Evolutionary conservation across 2,113 vertebrate species (phyloP).

Genomic region (Cavia porcellus): DNA sequence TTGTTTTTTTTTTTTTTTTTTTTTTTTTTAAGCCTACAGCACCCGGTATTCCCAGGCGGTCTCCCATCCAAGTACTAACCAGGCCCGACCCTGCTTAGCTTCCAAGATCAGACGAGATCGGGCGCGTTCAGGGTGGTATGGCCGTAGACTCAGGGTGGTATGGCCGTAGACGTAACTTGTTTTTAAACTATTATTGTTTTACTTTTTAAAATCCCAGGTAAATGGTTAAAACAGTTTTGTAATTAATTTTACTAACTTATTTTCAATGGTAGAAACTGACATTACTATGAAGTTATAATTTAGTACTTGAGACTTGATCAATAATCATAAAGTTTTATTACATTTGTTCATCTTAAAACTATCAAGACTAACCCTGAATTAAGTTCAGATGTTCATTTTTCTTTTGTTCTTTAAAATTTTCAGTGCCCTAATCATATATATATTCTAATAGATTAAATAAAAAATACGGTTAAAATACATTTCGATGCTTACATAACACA

Average conservation of each 20-base stretch:
- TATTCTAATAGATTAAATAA: not conserved
- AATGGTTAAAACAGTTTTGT: not conserved
- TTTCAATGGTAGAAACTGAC: not conserved
- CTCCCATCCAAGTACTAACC: too few species aligned
- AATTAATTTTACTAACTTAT: slow-evolving; percentile 11
- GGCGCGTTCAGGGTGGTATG: too few species aligned
- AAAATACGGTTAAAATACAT: not conserved
- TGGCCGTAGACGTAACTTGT: too few species aligned
- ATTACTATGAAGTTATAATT: slow-evolving; percentile 9
- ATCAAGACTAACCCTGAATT: not conserved
- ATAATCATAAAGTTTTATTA: not conserved
- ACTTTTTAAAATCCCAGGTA: not conserved
- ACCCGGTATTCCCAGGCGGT: too few species aligned
- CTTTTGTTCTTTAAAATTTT: not conserved
- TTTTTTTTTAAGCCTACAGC: too few species aligned
- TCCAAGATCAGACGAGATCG: too few species aligned
- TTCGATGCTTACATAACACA: not conserved
- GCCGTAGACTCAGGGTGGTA: too few species aligned
- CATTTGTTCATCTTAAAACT: not conserved
- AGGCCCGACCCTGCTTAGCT: too few species aligned
- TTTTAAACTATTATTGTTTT: slow-evolving; percentile 12
- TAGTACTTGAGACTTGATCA: slow-evolving; percentile 9
- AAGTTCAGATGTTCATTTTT: slow-evolving; percentile 24
- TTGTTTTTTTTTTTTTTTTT: too few species aligned
- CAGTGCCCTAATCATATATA: slow-evolving; percentile 20